Evolutionary conservation across 1,140 invertebrate genomes (phyloP).

Genomic region (Trichonephila clavata): DNA sequence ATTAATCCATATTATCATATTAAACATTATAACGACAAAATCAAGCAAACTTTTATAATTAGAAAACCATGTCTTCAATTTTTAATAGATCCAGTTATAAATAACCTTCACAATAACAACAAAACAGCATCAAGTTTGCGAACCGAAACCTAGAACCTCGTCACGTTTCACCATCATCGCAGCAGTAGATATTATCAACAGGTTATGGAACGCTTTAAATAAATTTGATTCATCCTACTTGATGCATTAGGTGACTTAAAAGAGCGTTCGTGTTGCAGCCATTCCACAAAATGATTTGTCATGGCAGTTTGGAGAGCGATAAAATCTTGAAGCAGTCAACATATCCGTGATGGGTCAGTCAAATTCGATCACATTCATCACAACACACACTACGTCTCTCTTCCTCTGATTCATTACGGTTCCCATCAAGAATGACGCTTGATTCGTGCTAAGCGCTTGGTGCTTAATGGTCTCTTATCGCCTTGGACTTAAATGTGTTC

Average conservation of each 20-base stretch:
- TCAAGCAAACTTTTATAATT: too few relatives aligned
- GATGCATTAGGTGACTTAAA: background rate
- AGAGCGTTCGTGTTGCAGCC: constrained; percentile 39
- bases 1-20: too few relatives aligned
- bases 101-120: background rate
- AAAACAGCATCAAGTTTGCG: background rate
- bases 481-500: background rate
- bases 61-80: too few relatives aligned
- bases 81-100: background rate
- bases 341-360: background rate
- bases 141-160: background rate
- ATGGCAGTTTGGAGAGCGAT: background rate
- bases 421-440: constrained; percentile 17
- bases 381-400: background rate
- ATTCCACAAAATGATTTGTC: constrained; percentile 66
- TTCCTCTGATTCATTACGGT: constrained; percentile 37
- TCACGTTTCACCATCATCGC: background rate
- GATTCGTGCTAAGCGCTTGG: background rate
- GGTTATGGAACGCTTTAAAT: background rate
- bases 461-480: constrained; percentile 30
- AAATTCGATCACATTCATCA: constrained; percentile 49
- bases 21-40: too few relatives aligned
- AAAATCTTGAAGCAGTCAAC: background rate
- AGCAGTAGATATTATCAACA: background rate
- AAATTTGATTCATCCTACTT: constrained; percentile 26